Evolutionary conservation across 1,140 invertebrate species (phyloP), one percentile per base, ranked within the genome.

Genomic region (Ruditapes philippinarum): DNA sequence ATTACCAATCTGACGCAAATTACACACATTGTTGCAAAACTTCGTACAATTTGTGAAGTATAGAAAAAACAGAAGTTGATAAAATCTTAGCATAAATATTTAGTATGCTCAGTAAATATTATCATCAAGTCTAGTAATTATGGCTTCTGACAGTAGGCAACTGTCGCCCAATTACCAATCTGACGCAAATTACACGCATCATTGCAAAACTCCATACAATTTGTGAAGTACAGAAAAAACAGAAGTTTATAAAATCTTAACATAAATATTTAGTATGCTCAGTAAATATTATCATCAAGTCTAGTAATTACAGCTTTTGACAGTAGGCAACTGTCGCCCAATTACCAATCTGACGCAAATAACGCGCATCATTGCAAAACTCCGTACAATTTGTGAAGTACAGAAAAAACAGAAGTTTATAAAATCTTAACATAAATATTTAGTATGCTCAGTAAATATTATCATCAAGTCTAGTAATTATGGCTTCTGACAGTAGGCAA

Each of bases 171-270:
- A 36, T 25, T 5, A 38, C 3, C 22, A n/a, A 51, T 88, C 86
- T 38, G 86, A 81, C 86, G 86, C 86, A 89, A 89, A 82, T 89
- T 89, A 87, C 80, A 84, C 25, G 65, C 89, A 90, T 90, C 88
- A 89, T 25, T 38, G 83, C 83, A 49, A 45, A 14, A 7, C 14
- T 45, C 42, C 14, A 45, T 45, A 45, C 42, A 45, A 45, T 7
- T 7, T 45, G 42, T 45, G 14, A 45, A 45, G 5, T 5, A 45
- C 42, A 45, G 42, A 14, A n/a, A n/a, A n/a, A n/a, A n/a, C n/a
- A n/a, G n/a, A n/a, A n/a, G n/a, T n/a, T n/a, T n/a, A n/a, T n/a
- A n/a, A n/a, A n/a, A n/a, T n/a, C n/a, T n/a, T n/a, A n/a, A n/a
- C n/a, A n/a, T n/a, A n/a, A n/a, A n/a, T n/a, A 65, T 65, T 65